Evolutionary conservation across 2,888 invertebrate genomes (phyloP).

Genomic region (Periphyllus acericola): DNA sequence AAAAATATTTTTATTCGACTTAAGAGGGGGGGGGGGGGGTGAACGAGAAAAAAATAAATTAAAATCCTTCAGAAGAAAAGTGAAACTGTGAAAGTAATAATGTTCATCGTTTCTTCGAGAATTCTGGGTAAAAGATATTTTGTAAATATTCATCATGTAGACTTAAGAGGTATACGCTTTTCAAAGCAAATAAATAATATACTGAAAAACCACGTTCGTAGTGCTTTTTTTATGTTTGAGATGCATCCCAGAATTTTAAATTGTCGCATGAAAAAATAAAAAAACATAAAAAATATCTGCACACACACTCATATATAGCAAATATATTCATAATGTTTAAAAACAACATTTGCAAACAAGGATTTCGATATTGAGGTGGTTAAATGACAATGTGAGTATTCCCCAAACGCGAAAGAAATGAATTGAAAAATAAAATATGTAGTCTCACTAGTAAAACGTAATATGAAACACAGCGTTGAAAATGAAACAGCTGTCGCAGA

Average conservation of each 20-base stretch:
- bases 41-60: neutral
- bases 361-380: slow-evolving; percentile 16
- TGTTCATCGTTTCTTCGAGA: neutral
- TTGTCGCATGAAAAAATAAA: neutral
- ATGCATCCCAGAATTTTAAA: neutral
- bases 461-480: neutral
- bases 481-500: slow-evolving; percentile 29
- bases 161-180: neutral
- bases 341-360: neutral
- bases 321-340: neutral
- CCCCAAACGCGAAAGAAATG: neutral
- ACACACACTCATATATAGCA: neutral
- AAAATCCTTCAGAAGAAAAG: neutral
- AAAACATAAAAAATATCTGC: neutral
- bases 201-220: neutral
- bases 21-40: too few relatives aligned
- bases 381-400: slow-evolving; percentile 13
- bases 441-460: slow-evolving; percentile 1
- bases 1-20: neutral
- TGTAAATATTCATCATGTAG: slow-evolving; percentile 44
- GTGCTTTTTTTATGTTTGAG: neutral
- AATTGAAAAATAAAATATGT: slow-evolving; percentile 20
- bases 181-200: slow-evolving; percentile 19
- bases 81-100: neutral
- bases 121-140: slow-evolving; percentile 3